Percentiles rank a stretch among this genome's conserved stretches.
phyloP scores from a whole-genome alignment of 92 coral and sea anemone genomes.

The Siderastrea radians region DNA sequence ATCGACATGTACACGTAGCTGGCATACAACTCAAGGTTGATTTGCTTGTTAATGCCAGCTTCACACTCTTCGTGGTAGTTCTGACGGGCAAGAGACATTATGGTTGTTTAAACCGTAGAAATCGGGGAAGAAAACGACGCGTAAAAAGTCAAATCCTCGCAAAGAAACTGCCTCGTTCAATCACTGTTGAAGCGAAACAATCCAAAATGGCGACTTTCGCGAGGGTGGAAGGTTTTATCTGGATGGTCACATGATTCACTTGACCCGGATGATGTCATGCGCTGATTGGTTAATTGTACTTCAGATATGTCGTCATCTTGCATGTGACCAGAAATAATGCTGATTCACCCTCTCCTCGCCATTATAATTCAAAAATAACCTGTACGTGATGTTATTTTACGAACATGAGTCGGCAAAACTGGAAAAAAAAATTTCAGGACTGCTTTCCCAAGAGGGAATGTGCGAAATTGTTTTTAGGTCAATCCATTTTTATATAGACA shows the following conservation, averaged over 20 bases:
- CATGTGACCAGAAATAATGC: constrained; percentile 22
- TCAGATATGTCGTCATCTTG: constrained; percentile 4
- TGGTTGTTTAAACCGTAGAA: constrained; percentile 5
- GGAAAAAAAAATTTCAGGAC: no score
- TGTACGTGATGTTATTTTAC: not conserved
- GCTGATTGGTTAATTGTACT: constrained; percentile 30
- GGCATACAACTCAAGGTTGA: constrained; percentile 97
- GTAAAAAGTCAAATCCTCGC: constrained; percentile 5
- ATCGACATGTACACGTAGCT: constrained; percentile 93
- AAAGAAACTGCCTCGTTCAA: constrained; percentile 86
- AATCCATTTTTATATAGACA: no score
- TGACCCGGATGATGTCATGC: not conserved
- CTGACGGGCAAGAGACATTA: constrained; percentile 90
- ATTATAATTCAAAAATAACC: not conserved
- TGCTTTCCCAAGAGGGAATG: no score
- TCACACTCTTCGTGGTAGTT: constrained; percentile 95
- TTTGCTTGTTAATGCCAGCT: constrained; percentile 98
- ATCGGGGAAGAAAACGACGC: constrained; percentile 4
- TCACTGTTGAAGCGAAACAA: constrained; percentile 99
- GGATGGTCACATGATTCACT: constrained; percentile 24
- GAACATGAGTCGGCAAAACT: not conserved
- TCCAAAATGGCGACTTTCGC: constrained; percentile 41
- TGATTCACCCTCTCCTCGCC: not conserved
- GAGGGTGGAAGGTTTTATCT: not conserved
- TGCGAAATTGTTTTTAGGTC: no score